Evolutionary conservation across 2,797 vertebrate species (phyloP), one percentile per base, ranked within the genome.

Genomic region (Coracias cyanogaster): DNA sequence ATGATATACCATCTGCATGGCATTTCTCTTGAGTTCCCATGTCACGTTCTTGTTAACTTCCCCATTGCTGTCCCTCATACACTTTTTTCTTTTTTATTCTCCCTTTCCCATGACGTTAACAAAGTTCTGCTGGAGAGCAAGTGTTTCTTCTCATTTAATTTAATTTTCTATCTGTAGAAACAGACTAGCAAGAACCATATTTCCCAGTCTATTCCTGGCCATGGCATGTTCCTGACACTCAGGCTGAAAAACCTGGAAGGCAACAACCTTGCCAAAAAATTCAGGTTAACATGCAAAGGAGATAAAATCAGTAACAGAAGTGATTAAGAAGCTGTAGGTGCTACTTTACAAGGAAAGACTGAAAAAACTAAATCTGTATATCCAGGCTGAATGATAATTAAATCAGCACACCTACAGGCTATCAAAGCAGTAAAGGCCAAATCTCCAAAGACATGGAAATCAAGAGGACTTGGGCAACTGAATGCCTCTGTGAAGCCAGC

Each of bases 261-360:
- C 55, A 94, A 45, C 25, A 92, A 93, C 35, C 73, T 89, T 92
- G 93, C 70, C 78, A 94, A 94, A 81, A 94, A 67, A 82, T 22
- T 80, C 88, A 80, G 26, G 64, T 35, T 89, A 64, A 49, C 78
- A 90, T 67, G 81, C 41, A 92, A 72, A 45, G 48, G n/a, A 94
- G 82, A 89, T 48, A 89, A 93, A 95, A 96, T 80, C 51, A 91
- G 90, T 43, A 84, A 74, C 77, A 93, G 55, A 61, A 85, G 48
- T 37, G 71, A 94, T 90, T 67, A 86, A 62, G 64, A 65, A 93
- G 15, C 15, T 83, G 61, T 67, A 88, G n/a, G 65, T 83, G 66
- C 67, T 84, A 25, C 35, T 83, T 94, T 49, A 82, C 28, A 61
- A 66, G 31, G 31, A 67, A 80, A 95, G 66, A 90, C 80, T 86